Conservation (phyloP, 2,113 vertebrate genomes). For the Pituophis catenifer region DNA sequence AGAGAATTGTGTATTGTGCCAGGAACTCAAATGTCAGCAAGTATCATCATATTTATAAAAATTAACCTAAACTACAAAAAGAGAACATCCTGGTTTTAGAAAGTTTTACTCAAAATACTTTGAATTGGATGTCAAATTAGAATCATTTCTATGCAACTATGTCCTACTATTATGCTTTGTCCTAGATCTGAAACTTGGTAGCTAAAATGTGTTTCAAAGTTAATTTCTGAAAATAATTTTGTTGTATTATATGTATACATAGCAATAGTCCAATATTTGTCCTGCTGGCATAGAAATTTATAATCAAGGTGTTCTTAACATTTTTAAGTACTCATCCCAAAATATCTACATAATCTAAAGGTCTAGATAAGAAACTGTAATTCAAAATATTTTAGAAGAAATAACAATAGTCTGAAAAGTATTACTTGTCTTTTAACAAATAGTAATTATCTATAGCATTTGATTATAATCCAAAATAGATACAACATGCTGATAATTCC, state of each 20-base stretch:
- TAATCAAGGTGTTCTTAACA: neutral
- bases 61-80: neutral
- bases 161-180: neutral
- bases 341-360: neutral
- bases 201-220: neutral
- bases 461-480: neutral
- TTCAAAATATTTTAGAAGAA: neutral
- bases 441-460: neutral
- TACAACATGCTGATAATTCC: neutral
- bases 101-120: neutral
- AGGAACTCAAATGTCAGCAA: neutral
- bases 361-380: neutral
- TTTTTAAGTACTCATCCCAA: slow-evolving; percentile 4
- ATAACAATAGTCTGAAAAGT: neutral
- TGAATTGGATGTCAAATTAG: neutral
- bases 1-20: neutral
- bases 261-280: neutral
- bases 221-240: neutral
- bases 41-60: neutral
- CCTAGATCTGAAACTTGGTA: neutral
- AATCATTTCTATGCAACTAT: neutral
- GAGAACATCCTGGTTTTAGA: neutral
- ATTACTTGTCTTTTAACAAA: slow-evolving; percentile 17
- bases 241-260: rapidly evolving
- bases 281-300: neutral